A percentile compares a stretch with the other conserved stretches of the same genome.
Conservation (phyloP, 1,140 invertebrate genomes). For the Dinoponera quadriceps region DNA sequence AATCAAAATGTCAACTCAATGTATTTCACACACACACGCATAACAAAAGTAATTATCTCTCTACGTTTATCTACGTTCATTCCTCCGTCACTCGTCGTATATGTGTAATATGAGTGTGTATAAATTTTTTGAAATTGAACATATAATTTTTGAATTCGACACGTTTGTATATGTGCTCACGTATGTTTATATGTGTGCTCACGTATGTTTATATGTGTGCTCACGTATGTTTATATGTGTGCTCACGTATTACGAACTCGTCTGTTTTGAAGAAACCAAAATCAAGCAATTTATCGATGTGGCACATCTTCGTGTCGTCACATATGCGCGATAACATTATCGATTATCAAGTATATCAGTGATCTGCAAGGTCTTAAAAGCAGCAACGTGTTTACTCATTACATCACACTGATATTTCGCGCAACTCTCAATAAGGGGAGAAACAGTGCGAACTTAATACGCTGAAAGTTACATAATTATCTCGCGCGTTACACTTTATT, state of each 20-base stretch:
- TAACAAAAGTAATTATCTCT: too few relatives aligned
- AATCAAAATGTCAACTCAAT: too few relatives aligned
- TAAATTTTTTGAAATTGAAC: conserved; percentile 6
- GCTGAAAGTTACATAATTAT: neutral
- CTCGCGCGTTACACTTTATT: neutral
- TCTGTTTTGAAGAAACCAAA: neutral
- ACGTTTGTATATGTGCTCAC: neutral
- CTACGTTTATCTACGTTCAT: too few relatives aligned
- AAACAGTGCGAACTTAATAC: neutral
- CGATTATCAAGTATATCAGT: conserved; percentile 3
- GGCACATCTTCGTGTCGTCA: neutral
- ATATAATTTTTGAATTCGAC: neutral
- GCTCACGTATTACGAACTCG: neutral
- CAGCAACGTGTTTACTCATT: conserved; percentile 1
- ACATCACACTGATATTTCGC: neutral
- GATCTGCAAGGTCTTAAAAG: neutral
- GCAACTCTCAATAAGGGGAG: conserved; percentile 24
- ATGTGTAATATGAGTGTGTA: too few relatives aligned
- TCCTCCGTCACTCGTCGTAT: too few relatives aligned
- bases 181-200: too few relatives aligned
- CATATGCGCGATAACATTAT: conserved; percentile 27
- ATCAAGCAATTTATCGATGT: neutral
- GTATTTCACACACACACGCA: too few relatives aligned
- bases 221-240: neutral
- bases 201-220: neutral